A percentile compares a stretch with the other conserved stretches of the same genome.
These are phyloP conservation scores for Cryptocephalus moraei DNA, from an alignment of 2,888 invertebrate species.

Conservation along the genomic window DNA sequence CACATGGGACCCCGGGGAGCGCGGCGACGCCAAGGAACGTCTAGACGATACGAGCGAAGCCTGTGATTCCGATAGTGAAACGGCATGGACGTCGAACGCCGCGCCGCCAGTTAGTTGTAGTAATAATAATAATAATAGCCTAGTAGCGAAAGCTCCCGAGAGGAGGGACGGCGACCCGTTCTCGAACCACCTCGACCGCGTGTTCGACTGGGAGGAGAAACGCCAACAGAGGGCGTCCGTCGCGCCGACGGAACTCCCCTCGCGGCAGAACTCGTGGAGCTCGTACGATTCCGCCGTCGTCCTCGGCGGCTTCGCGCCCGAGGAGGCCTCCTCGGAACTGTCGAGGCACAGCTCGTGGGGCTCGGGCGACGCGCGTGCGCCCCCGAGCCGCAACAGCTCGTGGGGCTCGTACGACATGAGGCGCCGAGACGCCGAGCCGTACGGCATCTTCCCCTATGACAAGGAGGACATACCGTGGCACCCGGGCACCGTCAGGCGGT, in stretches of 20 bases:
- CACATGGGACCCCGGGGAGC: conserved; percentile 60
- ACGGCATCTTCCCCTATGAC: conserved; percentile 45
- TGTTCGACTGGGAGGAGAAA: conserved; percentile 58
- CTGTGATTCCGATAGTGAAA: conserved; percentile 16
- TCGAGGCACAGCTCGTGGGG: conserved; percentile 78
- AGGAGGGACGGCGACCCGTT: conserved; percentile 51
- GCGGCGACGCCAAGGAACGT: conserved; percentile 8
- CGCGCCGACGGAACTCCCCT: conserved; percentile 42
- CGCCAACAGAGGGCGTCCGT: conserved; percentile 34
- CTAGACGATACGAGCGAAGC: conserved; percentile 27
- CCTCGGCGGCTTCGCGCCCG: conserved; percentile 45
- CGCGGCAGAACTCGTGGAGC: conserved; percentile 68
- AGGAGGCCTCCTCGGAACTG: conserved; percentile 44
- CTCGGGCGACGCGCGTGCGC: conserved; percentile 46
- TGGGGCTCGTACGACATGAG: conserved; percentile 63
- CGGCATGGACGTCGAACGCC: conserved; percentile 38
- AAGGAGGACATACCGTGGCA: conserved; percentile 55
- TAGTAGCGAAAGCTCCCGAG: conserved; percentile 2
- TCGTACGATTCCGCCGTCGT: conserved; percentile 69
- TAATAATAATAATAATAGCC: conserved; percentile 15
- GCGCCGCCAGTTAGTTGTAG: conserved; percentile 16
- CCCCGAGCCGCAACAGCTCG: conserved; percentile 57
- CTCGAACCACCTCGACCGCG: conserved; percentile 59
- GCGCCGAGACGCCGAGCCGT: conserved; percentile 29
- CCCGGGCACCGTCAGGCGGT: conserved; percentile 59